phyloP scores from a whole-genome alignment of 2,888 invertebrate genomes.

The Drosophila merina region DNA sequence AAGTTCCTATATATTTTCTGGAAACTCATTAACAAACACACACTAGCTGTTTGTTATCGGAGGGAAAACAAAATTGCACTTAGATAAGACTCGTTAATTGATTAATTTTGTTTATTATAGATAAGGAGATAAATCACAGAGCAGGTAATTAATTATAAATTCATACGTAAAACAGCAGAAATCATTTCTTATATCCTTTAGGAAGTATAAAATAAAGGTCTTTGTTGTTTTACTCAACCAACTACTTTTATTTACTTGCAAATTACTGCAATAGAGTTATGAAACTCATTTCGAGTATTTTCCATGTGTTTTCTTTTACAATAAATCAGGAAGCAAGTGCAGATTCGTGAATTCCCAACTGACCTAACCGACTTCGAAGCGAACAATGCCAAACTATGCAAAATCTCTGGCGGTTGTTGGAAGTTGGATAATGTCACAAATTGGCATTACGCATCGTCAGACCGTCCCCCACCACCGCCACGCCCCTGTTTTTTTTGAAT shows the following conservation, averaged over 20 bases:
- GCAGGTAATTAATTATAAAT: neutral
- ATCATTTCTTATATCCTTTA: too few species aligned
- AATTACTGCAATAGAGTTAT: neutral
- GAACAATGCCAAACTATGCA: conserved; percentile 35
- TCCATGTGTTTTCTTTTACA: neutral
- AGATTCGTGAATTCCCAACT: conserved; percentile 3
- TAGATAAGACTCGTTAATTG: neutral
- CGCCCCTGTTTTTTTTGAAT: conserved; percentile 28
- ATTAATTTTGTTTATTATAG: neutral
- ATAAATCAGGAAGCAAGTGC: conserved; percentile 19
- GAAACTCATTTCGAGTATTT: conserved; percentile 1
- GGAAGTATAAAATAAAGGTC: too few species aligned
- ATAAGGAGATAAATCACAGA: neutral
- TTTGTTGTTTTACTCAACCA: neutral
- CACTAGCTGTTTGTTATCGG: too few species aligned
- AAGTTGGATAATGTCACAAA: conserved; percentile 49
- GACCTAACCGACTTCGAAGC: conserved; percentile 26
- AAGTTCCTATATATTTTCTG: too few species aligned
- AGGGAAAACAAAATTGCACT: neutral
- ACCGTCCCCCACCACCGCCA: neutral
- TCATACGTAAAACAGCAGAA: neutral
- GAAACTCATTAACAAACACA: too few species aligned
- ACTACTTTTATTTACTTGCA: neutral
- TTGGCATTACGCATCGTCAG: conserved; percentile 48
- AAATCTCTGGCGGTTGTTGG: conserved; percentile 10